These are phyloP conservation scores for Neotoxoptera formosana DNA, from an alignment of 1,140 invertebrate species.

Conservation along the genomic window DNA sequence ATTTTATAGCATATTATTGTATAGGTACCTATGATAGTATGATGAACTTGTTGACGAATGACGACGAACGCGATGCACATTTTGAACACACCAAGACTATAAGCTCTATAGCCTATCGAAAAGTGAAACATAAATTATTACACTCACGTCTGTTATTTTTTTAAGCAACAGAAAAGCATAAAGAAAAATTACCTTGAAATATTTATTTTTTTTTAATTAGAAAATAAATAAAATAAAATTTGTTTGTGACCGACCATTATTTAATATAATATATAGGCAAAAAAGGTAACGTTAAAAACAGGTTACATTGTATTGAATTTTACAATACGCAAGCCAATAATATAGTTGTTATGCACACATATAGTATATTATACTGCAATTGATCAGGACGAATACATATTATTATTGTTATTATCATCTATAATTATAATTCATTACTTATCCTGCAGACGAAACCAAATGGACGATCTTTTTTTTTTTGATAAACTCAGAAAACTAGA, in stretches of 20 bases:
- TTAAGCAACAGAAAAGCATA: neutral
- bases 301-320: neutral
- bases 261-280: no score
- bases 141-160: no score
- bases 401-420: neutral
- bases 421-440: neutral
- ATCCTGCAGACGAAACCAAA: neutral
- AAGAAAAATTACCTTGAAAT: neutral
- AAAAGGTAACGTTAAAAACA: neutral
- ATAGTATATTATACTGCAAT: neutral
- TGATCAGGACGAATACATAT: neutral
- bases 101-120: no score
- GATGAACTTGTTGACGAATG: no score
- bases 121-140: no score
- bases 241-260: neutral
- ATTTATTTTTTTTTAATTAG: neutral
- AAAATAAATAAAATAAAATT: neutral
- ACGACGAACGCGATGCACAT: no score
- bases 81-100: no score
- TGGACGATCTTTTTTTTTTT: neutral
- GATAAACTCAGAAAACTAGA: neutral
- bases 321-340: neutral
- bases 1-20: no score
- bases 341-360: neutral
- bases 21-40: no score